Evolutionary conservation across 2,113 vertebrate genomes (phyloP), one percentile per base, ranked within the genome.

Genomic region (Colius striatus): DNA sequence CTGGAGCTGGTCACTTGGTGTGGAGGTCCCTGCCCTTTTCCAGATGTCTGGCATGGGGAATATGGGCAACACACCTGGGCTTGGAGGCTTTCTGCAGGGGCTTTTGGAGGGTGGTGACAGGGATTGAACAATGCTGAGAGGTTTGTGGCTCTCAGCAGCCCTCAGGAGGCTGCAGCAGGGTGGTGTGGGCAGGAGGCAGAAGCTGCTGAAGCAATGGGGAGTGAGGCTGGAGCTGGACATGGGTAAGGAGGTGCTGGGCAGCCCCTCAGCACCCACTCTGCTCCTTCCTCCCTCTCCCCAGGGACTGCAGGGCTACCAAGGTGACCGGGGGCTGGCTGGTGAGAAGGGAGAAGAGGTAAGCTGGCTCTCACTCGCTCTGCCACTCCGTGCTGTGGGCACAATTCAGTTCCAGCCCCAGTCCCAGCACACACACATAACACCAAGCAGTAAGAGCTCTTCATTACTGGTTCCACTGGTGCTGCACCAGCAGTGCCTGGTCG

Each of bases 331-430:
- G 16, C 89, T 96, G 57, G 74, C 96, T 87, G 99, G 99, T 1
- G 98, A 99, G 82, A 98, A 98, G 81, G 99, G 99, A 73, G 99
- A 99, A 21, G 98, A 99, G 98, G 99, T 99, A 86, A 98, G 98
- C 9, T 38, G 85, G 53, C 30, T 58, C 45, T 62, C 13, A 0
- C 11, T 71, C 11, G 29, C 30, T 48, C 19, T 29, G 84, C 41
- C 20, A 0, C 3, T 19, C 5, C 1, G 70, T 13, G 34, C 55
- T 29, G 29, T 11, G 34, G 41, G 51, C 61, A 41, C 1, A 0
- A 2, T 2, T 23, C 4, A 0, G 38, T 82, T 70, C 60, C 72
- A 77, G 8, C 32, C 17, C 66, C 51, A 21, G 15, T 7, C 51
- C 67, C 62, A 79, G 48, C 7, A 4, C 0, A 0, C 3, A 9